Evolutionary conservation across 2,888 invertebrate species (phyloP), one percentile per base, ranked within the genome.

Genomic region (Monoplex corrugatus): DNA sequence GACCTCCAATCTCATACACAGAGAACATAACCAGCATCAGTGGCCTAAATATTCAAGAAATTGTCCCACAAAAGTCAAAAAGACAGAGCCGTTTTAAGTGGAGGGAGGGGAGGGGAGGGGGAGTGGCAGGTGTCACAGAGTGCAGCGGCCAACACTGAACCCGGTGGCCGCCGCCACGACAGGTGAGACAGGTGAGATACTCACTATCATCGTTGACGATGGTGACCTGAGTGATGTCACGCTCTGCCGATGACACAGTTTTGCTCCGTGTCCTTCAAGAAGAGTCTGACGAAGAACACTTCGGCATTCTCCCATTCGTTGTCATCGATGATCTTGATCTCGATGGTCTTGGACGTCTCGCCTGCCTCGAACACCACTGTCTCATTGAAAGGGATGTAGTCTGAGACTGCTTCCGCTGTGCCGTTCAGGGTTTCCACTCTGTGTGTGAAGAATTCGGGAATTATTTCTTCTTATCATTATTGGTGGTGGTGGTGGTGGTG

Each of bases 231-330:
- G 96, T 96, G 92, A 97, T 96, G 50, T 96, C 95, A 63, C 96
- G 96, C 75, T 96, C n/a, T 95, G 32, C 97, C 97, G 13, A 97
- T 94, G 72, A 96, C 94, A 0, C 96, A 96, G 44, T 93, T 94
- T 91, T 94, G 94, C 57, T 93, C 92, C 5, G 93, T 89, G 43
- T 94, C 94, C 16, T 94, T 85, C 6, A 75, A 13, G n/a, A 91
- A 91, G 23, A 97, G 92, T 91, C 97, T 96, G 8, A 97, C 96
- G 94, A 97, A 97, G 95, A 97, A 97, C 88, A 97, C 97, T 93
- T 97, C 97, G 93, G 97, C 97, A 0, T 97, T 97, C 94, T 97
- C 97, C 97, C 97, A 97, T 91, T 97, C 96, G 90, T 96, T 96
- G 92, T 97, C 97, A 90, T 97, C 96, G 16, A 97, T 95, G 90